Evolutionary conservation across 2,113 vertebrate genomes (phyloP), one percentile per base, ranked within the genome.

Genomic region (Pterocles orientalis): DNA sequence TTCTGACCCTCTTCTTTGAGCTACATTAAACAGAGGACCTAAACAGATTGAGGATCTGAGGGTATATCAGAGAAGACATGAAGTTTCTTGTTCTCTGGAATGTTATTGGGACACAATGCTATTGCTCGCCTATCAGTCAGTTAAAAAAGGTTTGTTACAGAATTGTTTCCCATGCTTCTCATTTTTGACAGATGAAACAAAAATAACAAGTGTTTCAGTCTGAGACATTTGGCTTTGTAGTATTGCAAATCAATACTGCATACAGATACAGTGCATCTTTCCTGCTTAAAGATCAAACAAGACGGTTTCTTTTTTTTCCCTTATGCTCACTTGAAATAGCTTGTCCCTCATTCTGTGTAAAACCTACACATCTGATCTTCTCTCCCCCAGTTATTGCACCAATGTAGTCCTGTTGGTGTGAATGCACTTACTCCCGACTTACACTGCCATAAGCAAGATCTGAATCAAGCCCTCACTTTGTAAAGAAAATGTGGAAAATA

Each of bases 401-500:
- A 39, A 6, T 2, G 4, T 8, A 84, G 43, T 31, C 36, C 34
- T 34, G 36, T 14, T 50, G 16, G 48, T n/a, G 21, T 76, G 69
- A 88, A 70, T 25, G 16, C 8, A 33, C 33, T 72, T 70, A 54
- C 15, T 93, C 48, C 51, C 79, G 33, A 72, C 26, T 85, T 51
- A 51, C 5, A 17, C 25, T 33, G 41, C 26, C 15, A 18, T 28
- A 85, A 71, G 26, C 4, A 2, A 83, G 23, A 66, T 60, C 43
- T 65, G 53, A 93, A 68, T 78, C 17, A 75, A 96, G 26, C 34
- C 34, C 51, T 91, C 17, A 15, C 26, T 94, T 66, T 11, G 6
- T 70, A 91, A 91, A 68, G 17, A 25, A 82, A 83, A 94, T 95
- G 26, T 48, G 53, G 36, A 90, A 92, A 92, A 91, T 2, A 43